Evolutionary conservation across 1,140 invertebrate genomes (phyloP).

Genomic region (Aricia agestis): DNA sequence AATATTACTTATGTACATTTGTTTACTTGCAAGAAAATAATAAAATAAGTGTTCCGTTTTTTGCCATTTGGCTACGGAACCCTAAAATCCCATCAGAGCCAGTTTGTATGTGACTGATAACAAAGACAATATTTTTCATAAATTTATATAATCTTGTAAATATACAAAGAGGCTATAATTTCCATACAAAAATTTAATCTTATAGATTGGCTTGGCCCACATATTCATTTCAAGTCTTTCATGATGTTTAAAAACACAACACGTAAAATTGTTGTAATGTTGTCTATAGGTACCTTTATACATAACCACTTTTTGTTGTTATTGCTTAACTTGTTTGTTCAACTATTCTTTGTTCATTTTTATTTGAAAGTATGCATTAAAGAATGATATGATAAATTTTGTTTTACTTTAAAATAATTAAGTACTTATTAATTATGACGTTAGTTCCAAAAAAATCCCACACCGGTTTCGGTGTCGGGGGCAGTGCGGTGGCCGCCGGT

Average conservation of each 20-base stretch:
- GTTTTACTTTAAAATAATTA: conserved; percentile 22
- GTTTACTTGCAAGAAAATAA: not conserved
- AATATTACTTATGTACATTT: not conserved
- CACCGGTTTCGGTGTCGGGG: too few species aligned
- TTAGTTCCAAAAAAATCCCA: too few species aligned
- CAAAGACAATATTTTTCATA: conserved; percentile 59
- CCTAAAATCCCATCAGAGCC: conserved; percentile 3
- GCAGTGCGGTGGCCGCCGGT: too few species aligned
- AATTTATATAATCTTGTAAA: conserved; percentile 24
- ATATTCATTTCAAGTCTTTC: not conserved
- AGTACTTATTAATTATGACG: too few species aligned
- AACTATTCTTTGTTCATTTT: conserved; percentile 54
- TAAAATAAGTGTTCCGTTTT: too few species aligned
- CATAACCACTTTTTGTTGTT: not conserved
- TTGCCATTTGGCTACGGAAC: too few species aligned
- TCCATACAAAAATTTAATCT: not conserved
- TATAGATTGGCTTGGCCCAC: not conserved
- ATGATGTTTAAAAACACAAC: not conserved
- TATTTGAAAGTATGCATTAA: conserved; percentile 62
- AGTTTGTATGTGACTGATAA: conserved; percentile 40
- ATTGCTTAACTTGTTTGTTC: conserved; percentile 21
- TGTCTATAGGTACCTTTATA: too few species aligned
- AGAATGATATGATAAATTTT: conserved; percentile 36
- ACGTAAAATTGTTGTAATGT: not conserved
- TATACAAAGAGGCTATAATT: not conserved